Evolutionary conservation across 2,797 vertebrate genomes (phyloP), one percentile per base, ranked within the genome.

Genomic region (Cygnus olor): DNA sequence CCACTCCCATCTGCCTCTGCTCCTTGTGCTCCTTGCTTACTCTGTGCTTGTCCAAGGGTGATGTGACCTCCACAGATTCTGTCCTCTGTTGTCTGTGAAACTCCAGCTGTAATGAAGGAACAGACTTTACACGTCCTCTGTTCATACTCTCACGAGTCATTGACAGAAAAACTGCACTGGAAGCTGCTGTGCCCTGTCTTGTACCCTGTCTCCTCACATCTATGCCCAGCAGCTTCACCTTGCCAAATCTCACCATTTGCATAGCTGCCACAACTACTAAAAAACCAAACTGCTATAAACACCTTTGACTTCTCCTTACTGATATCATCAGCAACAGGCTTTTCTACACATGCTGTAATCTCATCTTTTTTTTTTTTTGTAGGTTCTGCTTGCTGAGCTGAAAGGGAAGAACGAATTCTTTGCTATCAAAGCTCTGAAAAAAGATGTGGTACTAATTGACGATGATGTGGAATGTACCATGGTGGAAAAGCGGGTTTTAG

Each of bases 381-480:
- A 99, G 99, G 99, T 99, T 72, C 94, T 99, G 73, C 98, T 99
- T 53, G 99, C 98, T 0, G 99, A 99, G 96, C 97, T 99, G 89
- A 99, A 99, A 97, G 99, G 99, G 34, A 97, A 97, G 76, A 98
- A 98, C 0, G 97, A 99, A 94, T 99, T 95, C 98, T 99, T 99
- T 85, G 99, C 99, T 1, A 57, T 99, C 91, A 99, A 99, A 97
- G 99, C 98, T 47, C 98, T 99, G 92, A 99, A 99, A 97, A 99
- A 99, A 94, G 99, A 99, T 0, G 99, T 99, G 14, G 99, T 99
- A 49, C 98, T 99, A 79, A 99, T 99, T 85, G 99, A 99, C 12
- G 99, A 99, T 6, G 99, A 99, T 0, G 98, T 99, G 85, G 99
- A 99, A 86, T 99, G 99, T 73, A 99, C 99, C 87, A 99, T 99